Percentiles rank a stretch among this genome's conserved stretches.
Conservation (phyloP, 1,140 invertebrate genomes). For the Tyrophagus putrescentiae region DNA sequence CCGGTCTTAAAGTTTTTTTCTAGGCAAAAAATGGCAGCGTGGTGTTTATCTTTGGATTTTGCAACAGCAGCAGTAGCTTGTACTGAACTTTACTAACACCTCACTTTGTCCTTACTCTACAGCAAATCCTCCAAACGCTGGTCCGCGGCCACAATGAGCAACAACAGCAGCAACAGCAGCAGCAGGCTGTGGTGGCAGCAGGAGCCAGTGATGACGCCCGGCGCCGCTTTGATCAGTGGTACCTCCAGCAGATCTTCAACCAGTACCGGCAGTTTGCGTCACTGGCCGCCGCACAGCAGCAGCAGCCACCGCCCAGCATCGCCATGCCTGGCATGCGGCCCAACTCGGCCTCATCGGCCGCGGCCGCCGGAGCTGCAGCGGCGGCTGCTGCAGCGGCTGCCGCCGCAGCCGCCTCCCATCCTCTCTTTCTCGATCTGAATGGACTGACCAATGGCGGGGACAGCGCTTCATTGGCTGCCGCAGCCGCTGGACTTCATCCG, state of each 20-base stretch:
- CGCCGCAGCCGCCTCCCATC: constrained; percentile 18
- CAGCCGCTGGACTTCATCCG: constrained; percentile 6
- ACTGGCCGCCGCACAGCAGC: constrained; percentile 35
- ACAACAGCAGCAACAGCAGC: constrained; percentile 12
- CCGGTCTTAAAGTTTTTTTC: too few species aligned
- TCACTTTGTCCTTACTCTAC: not conserved
- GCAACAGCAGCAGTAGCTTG: not conserved
- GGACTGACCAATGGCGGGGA: constrained; percentile 4
- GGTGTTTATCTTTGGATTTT: too few species aligned
- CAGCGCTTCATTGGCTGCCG: constrained; percentile 6
- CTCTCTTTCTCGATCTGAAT: constrained; percentile 13
- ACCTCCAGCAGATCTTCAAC: constrained; percentile 32
- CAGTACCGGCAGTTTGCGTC: constrained; percentile 27
- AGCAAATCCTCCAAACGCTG: constrained; percentile 14
- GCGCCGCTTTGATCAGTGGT: constrained; percentile 36
- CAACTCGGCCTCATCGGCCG: constrained; percentile 36
- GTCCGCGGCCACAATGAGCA: constrained; percentile 19
- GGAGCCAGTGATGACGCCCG: constrained; percentile 33
- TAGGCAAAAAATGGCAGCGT: too few species aligned
- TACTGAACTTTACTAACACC: not conserved
- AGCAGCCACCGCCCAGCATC: constrained; percentile 36
- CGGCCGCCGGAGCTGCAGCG: constrained; percentile 34
- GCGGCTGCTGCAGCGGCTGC: constrained; percentile 32
- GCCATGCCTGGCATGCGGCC: not conserved
- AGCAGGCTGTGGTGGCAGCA: too few species aligned